Evolutionary conservation across 2,888 invertebrate species (phyloP), one percentile per base, ranked within the genome.

Genomic region (Julus scanicus): DNA sequence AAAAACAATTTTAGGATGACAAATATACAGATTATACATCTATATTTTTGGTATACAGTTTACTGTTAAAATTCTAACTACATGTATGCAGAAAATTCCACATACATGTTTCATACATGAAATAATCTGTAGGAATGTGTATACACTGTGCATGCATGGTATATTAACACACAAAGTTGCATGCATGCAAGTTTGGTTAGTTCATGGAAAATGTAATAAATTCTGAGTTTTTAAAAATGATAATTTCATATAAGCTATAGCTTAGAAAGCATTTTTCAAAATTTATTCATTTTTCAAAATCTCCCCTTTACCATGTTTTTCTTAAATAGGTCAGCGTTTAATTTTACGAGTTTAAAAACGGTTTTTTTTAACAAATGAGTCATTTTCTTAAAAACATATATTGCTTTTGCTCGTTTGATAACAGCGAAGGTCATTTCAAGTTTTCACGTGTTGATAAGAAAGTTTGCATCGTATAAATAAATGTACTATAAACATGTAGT

Each of bases 391-490:
- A 57, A 57, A 57, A n/a, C 17, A 4, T 53, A 57, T 57, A 57
- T 57, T 57, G 17, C n/a, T 2, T 57, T 11, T 57, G 48, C 48
- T 48, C 48, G 48, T 17, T 57, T 57, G 57, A 57, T 57, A 57
- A n/a, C 57, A 57, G n/a, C 57, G 57, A 57, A 57, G 57, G 57
- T 57, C 57, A 57, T 57, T 57, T 57, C 57, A n/a, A 57, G n/a
- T 57, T 57, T 57, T 57, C 57, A n/a, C 57, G n/a, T 15, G 48
- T n/a, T 57, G 57, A 57, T 57, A 57, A 57, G 53, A 15, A 53
- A 11, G 57, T n/a, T 15, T 53, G 53, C 11, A 15, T 15, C 53
- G 57, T 17, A n/a, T n/a, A 57, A 2, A 6, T n/a, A 53, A n/a
- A 4, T 57, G n/a, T 11, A 57, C n/a, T 48, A 48, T 48, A 48